Evolutionary conservation across 92 coral and sea anemone genomes (phyloP).

Genomic region (Pocillopora meandrina): DNA sequence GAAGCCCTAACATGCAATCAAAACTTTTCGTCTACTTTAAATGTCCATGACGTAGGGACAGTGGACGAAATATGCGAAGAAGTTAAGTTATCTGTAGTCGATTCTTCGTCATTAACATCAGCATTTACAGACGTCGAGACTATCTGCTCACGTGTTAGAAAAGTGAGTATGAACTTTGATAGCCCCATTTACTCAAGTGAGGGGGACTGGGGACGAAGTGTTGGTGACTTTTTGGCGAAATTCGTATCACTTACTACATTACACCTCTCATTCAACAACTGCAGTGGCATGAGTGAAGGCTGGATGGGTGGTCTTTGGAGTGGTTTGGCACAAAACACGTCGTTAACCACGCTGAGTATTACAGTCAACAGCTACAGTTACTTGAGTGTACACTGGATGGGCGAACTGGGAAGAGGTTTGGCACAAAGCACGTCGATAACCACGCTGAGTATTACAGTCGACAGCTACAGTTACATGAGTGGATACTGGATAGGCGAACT

Average conservation of each 20-base stretch:
- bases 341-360: neutral
- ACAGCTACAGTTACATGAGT: neutral
- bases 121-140: neutral
- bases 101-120: neutral
- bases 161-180: neutral
- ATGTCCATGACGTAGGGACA: neutral
- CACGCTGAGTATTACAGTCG: neutral
- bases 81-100: neutral
- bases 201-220: no score
- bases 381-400: rapidly evolving
- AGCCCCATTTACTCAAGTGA: no score
- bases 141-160: neutral
- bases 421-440: neutral
- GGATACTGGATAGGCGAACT: neutral
- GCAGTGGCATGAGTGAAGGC: neutral
- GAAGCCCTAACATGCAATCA: neutral
- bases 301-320: neutral
- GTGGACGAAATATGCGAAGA: neutral
- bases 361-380: no score
- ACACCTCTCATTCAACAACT: no score
- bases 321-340: neutral
- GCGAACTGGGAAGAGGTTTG: no score
- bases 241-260: no score
- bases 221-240: neutral
- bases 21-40: neutral